phyloP scores from a whole-genome alignment of 1,140 invertebrate genomes.

The Temnothorax nylanderi region DNA sequence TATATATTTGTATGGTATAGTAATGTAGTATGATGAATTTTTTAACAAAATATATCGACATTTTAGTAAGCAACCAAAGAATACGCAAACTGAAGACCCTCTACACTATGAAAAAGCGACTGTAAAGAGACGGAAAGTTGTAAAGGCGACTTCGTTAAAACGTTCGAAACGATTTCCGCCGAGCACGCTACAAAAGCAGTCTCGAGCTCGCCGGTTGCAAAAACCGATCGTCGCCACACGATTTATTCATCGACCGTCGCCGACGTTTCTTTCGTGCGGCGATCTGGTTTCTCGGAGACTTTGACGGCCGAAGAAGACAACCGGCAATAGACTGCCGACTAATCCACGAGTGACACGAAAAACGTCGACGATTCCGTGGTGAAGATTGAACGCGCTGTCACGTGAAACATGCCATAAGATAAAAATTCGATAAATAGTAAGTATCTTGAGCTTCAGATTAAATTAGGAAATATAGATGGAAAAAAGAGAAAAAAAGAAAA shows the following conservation, averaged over 20 bases:
- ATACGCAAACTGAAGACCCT: background rate
- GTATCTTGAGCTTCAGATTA: background rate
- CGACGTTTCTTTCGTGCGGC: conserved; percentile 43
- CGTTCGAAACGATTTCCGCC: conserved; percentile 41
- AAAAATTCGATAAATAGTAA: conserved; percentile 25
- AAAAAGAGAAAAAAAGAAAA: background rate
- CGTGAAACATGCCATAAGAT: background rate
- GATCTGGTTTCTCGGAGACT: conserved; percentile 56
- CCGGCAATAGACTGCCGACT: conserved; percentile 39
- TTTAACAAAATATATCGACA: background rate
- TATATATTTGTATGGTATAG: background rate
- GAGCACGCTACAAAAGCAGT: conserved; percentile 41
- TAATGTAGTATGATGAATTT: background rate
- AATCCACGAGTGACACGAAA: conserved; percentile 41
- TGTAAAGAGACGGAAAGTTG: conserved; percentile 53
- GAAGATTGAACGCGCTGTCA: conserved; percentile 11
- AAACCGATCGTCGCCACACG: conserved; percentile 51
- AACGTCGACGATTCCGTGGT: conserved; percentile 1
- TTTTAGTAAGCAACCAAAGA: background rate
- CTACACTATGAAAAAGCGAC: background rate
- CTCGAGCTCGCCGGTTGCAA: conserved; percentile 27
- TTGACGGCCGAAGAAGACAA: conserved; percentile 48
- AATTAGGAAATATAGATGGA: background rate
- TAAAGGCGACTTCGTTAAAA: conserved; percentile 66
- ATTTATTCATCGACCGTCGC: conserved; percentile 44